Evolutionary conservation across 2,888 invertebrate species (phyloP), one percentile per base, ranked within the genome.

Genomic region (Tenthredo mesomela): DNA sequence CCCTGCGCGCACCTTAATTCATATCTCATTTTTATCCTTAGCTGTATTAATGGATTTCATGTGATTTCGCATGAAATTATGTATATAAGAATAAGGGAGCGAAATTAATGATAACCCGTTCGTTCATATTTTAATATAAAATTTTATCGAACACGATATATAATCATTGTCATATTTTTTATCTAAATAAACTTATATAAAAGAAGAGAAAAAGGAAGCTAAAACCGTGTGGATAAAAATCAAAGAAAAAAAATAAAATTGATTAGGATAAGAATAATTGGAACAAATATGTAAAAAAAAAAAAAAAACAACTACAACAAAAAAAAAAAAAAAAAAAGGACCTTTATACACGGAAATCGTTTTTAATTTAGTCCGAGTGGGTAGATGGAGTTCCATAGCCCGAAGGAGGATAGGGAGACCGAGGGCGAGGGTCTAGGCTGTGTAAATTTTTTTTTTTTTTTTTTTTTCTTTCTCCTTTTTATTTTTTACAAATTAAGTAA

Each of bases 321-420:
- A 33, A 18, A 29, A 75, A 21, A 50, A 47, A 47, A 0, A 25
- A 29, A 50, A 50, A 29, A 77, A 77, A 5, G 12, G 0, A 12
- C 7, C 15, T 77, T 50, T 33, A 7, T 75, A 77, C 77, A 77
- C 77, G 50, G 33, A 77, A 77, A 77, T 25, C 50, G 50, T 54
- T 77, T 77, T 77, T 77, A 77, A 77, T 77, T 77, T 77, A 77
- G 50, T 77, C 77, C 54, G 29, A 77, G 77, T 77, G 54, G 77
- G 33, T 50, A 77, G 77, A 77, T 54, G 50, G 33, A 77, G 77
- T 77, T 50, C 50, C 18, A 29, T 12, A 75, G 50, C 78, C 33
- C 9, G 78, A 58, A n/a, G 58, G 33, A 9, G 21, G 43, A 47
- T 3, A 4, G 29, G 15, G 4, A 12, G 78, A 33, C 40, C 33